Evolutionary conservation across 2,888 invertebrate genomes (phyloP), one percentile per base, ranked within the genome.

Genomic region (Drosophila flavopinicola): DNA sequence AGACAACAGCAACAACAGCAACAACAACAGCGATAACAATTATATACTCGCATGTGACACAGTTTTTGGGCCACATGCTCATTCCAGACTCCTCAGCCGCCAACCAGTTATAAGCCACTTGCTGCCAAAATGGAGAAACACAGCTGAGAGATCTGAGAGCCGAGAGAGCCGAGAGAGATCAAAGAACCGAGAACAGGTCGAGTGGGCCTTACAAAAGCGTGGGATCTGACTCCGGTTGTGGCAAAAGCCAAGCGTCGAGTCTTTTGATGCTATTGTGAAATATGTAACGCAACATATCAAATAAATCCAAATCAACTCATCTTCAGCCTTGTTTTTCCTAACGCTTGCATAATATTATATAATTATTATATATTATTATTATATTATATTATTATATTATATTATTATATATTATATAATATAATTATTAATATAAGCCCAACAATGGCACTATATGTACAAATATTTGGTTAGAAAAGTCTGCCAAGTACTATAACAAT

Each of bases 41-140:
- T 68, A 68, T 42, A 68, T 30, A 17, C 7, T 33, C 32, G 38
- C 35, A 32, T 48, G 42, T 45, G 67, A 72, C 71, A 63, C 48
- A 72, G 38, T 60, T 59, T 47, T 45, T 52, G 65, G 52, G 59
- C 29, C 52, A 52, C 17, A 11, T 11, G 9, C 20, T 11, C 15
- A 17, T 39, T 53, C 32, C 66, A 51, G 54, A 54, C 59, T 33
- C 45, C 60, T 9, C 35, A 29, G 39, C 30, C 4, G 20, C n/a
- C 65, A 57, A 51, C 37, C 52, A 25, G 52, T 48, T 61, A 27
- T 39, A 48, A 24, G 54, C 60, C 39, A 45, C 10, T 25, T 44
- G 20, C 29, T 13, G 52, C 37, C 37, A 17, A 52, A 32, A 38
- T n/a, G 27, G 3, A 9, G 9, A 35, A 5, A 20, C 2, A 33